Evolutionary conservation across 2,113 vertebrate species (phyloP), one percentile per base, ranked within the genome.

Genomic region (Petrocephalus microphthalmus): DNA sequence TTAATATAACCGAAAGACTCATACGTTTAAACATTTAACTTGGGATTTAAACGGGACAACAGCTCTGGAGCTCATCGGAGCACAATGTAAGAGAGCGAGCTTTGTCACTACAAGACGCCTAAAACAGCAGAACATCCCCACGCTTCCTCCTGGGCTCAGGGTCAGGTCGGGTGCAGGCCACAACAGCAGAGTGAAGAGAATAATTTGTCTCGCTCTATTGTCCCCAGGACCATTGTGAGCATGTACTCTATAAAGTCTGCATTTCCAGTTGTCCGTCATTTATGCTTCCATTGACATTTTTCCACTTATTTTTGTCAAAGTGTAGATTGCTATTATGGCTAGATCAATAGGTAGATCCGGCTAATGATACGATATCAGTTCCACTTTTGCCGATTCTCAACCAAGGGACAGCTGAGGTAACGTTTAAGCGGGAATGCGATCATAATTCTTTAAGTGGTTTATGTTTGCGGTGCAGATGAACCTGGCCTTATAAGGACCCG

Each of bases 191-290:
- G 85, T n/a, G 90, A 91, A 91, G 90, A 90, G 93, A 94, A 92
- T 88, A 91, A 92, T 88, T 91, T 92, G 93, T 94, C 94, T 93
- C 87, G 88, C 88, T 92, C 53, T 94, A 94, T 94, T 95, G 94
- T 95, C 94, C 91, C 56, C 78, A 89, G 90, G 90, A 93, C 93
- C 94, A 94, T 94, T 93, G 94, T 94, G 92, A 93, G 86, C 67
- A 54, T 88, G 92, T 91, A 90, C 92, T 90, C 93, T 89, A 90
- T 94, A 93, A 95, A 94, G 93, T 91, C 91, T 92, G 93, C 92
- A 92, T 53, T 25, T 92, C 90, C 92, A 89, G 92, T 93, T 92
- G 93, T 89, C 86, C 89, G 90, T 87, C 88, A 89, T 67, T 85
- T 85, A 49, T 67, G 51, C 87, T 89, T 89, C 25, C 47, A 49